phyloP scores from a whole-genome alignment of 2,113 vertebrate species.

The Hypanus sabinus region DNA sequence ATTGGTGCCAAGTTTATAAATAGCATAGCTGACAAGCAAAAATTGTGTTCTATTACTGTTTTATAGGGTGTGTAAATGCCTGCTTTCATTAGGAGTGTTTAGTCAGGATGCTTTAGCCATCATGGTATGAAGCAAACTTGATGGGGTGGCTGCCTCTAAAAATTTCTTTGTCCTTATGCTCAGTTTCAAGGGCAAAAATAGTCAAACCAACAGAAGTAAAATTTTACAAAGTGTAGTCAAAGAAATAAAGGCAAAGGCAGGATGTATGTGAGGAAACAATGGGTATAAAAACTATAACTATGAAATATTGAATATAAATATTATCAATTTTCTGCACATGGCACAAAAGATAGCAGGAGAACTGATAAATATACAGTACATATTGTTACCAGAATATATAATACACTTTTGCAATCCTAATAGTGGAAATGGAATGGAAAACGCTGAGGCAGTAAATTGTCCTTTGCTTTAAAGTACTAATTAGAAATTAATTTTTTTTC shows the following conservation, averaged over 20 bases:
- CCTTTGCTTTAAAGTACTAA: neutral
- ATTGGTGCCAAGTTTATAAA: neutral
- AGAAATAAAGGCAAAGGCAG: neutral
- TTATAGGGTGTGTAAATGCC: neutral
- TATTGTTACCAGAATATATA: neutral
- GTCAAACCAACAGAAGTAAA: neutral
- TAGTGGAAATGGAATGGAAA: neutral
- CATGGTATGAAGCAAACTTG: neutral
- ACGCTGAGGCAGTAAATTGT: neutral
- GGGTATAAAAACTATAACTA: neutral
- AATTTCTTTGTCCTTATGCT: neutral
- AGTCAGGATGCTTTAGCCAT: neutral
- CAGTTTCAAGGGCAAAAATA: neutral
- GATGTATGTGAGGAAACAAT: neutral
- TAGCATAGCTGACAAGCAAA: neutral
- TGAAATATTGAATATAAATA: neutral
- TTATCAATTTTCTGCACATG: neutral
- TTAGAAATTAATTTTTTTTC: neutral
- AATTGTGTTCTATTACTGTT: neutral
- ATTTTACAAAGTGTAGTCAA: no score
- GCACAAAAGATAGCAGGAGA: neutral
- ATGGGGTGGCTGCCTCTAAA: neutral
- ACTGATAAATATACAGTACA: neutral
- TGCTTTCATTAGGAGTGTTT: neutral
- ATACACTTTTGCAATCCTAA: neutral